These are phyloP conservation scores for Nomada ruficornis DNA, from an alignment of 2,888 invertebrate species.

Conservation along the genomic window DNA sequence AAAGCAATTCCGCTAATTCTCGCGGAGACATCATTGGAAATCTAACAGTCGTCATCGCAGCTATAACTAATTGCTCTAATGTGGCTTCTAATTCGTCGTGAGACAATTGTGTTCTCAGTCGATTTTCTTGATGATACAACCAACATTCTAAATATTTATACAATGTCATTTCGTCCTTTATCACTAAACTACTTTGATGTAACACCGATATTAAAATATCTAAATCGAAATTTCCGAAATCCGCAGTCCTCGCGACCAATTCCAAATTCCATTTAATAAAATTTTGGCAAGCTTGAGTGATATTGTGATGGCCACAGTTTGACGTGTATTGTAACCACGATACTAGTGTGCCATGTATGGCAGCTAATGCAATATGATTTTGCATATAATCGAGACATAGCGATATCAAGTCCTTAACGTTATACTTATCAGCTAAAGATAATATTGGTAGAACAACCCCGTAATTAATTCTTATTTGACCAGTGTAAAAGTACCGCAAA, in stretches of 20 bases:
- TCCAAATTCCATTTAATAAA: constrained; percentile 97
- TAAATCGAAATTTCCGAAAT: constrained; percentile 93
- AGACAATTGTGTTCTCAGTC: constrained; percentile 82
- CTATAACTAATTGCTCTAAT: constrained; percentile 89
- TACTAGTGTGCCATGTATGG: constrained; percentile 91
- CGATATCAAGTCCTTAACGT: constrained; percentile 94
- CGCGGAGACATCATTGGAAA: constrained; percentile 98
- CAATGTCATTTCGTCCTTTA: constrained; percentile 94
- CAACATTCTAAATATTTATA: constrained; percentile 91
- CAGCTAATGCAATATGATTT: constrained; percentile 93
- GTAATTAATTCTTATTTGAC: constrained; percentile 93
- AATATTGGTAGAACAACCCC: constrained; percentile 94
- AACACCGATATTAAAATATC: constrained; percentile 91
- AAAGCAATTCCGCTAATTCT: constrained; percentile 92
- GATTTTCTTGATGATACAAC: constrained; percentile 90
- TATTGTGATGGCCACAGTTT: constrained; percentile 91
- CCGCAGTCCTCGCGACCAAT: constrained; percentile 90
- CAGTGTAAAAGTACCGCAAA: constrained; percentile 95
- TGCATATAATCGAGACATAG: constrained; percentile 95
- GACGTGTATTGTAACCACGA: constrained; percentile 96
- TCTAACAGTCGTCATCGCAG: constrained; percentile 90
- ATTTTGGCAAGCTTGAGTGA: constrained; percentile 91
- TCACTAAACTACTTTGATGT: constrained; percentile 94
- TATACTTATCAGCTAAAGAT: constrained; percentile 97
- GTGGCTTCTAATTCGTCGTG: constrained; percentile 86